phyloP scores from a whole-genome alignment of 2,888 invertebrate species.

The Schizaphis graminum region DNA sequence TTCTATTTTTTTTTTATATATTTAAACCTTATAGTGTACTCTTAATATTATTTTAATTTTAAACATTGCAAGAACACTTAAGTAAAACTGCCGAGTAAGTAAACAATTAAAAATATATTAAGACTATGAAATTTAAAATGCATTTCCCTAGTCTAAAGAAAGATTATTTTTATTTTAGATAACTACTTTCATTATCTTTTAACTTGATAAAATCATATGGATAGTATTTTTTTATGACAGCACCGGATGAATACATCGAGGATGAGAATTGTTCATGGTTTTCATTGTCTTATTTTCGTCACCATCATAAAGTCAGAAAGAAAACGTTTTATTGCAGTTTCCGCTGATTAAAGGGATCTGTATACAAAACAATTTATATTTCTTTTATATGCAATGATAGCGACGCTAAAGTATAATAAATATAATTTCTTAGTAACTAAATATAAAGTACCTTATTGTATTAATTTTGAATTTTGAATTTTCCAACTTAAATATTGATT shows the following conservation, averaged over 20 bases:
- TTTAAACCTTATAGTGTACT: neutral
- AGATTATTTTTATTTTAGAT: neutral
- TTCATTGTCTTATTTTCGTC: slow-evolving; percentile 51
- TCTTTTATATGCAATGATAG: slow-evolving; percentile 24
- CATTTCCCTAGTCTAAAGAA: neutral
- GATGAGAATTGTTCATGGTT: neutral
- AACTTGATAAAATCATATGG: slow-evolving; percentile 47
- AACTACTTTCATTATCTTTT: slow-evolving; percentile 56
- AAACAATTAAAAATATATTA: slow-evolving; percentile 25
- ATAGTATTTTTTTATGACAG: neutral
- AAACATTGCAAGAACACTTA: neutral
- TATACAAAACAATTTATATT: neutral
- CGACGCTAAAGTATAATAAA: neutral
- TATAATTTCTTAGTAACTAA: neutral
- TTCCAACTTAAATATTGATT: neutral
- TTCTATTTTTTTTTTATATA: neutral
- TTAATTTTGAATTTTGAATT: neutral
- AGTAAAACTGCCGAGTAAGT: neutral
- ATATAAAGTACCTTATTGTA: neutral
- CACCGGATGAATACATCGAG: neutral
- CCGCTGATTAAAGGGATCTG: slow-evolving; percentile 3
- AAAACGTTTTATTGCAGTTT: slow-evolving; percentile 61
- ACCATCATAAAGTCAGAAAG: slow-evolving; percentile 42
- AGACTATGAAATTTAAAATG: slow-evolving; percentile 21
- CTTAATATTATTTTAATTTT: slow-evolving; percentile 4